Percentiles rank a stretch among this genome's conserved stretches.
These are phyloP conservation scores for Eupsittula cactorum DNA, from an alignment of 2,113 vertebrate species.

Conservation along the genomic window DNA sequence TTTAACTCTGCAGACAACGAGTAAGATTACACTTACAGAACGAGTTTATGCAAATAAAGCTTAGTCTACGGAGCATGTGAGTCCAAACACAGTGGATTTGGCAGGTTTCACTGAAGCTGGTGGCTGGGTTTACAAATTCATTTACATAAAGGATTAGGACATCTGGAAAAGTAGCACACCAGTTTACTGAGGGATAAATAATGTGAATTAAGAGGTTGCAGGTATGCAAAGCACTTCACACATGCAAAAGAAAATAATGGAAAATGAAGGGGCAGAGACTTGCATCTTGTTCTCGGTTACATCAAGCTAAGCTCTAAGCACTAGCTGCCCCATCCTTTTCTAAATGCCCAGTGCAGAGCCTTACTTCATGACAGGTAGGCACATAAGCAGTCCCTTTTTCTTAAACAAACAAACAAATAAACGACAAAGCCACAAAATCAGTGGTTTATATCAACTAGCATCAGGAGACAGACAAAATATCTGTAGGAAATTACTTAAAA, in stretches of 20 bases:
- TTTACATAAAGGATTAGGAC: slow-evolving; percentile 79
- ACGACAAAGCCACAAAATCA: not conserved
- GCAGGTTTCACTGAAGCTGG: slow-evolving; percentile 67
- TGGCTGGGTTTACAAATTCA: slow-evolving; percentile 76
- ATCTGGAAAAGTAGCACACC: slow-evolving; percentile 76
- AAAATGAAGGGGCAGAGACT: not conserved
- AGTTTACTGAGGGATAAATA: slow-evolving; percentile 79
- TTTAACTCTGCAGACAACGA: slow-evolving; percentile 79
- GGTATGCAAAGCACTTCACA: slow-evolving; percentile 69
- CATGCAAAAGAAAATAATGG: not conserved
- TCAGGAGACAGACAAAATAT: not conserved
- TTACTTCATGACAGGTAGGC: not conserved
- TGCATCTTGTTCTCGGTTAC: not conserved
- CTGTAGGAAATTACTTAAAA: not conserved
- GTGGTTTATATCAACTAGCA: not conserved
- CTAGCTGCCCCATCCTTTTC: not conserved
- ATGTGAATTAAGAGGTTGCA: slow-evolving; percentile 72
- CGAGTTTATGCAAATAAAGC: slow-evolving; percentile 80
- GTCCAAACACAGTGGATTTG: slow-evolving; percentile 70
- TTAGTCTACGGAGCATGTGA: slow-evolving; percentile 65
- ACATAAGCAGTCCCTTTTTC: not conserved
- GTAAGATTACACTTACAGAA: slow-evolving; percentile 77
- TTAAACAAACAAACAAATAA: not conserved
- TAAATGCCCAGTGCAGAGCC: not conserved
- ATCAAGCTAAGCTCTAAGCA: slow-evolving; percentile 19